These are phyloP conservation scores for Fregetta grallaria DNA, from an alignment of 2,113 vertebrate genomes.

Conservation along the genomic window DNA sequence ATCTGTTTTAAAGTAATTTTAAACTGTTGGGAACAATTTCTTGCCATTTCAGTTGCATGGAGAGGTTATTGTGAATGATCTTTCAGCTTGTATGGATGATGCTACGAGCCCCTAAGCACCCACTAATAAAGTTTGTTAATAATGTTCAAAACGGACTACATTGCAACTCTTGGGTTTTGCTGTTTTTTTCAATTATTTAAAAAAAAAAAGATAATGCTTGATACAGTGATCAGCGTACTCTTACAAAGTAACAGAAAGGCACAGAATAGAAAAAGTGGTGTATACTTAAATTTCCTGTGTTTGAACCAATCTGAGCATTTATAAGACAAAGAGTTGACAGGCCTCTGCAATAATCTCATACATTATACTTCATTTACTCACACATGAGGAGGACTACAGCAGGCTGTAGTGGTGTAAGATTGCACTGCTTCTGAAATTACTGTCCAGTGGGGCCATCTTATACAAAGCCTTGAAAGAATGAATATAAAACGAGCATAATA, in stretches of 20 bases:
- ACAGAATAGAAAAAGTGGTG: neutral
- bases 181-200: neutral
- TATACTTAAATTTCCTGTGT: neutral
- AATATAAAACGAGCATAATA: slow-evolving; percentile 85
- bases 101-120: accelerated
- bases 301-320: neutral
- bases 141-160: neutral
- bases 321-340: slow-evolving; percentile 11
- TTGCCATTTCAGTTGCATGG: neutral
- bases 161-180: neutral
- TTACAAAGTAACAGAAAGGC: neutral
- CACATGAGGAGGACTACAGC: slow-evolving; percentile 34
- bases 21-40: neutral
- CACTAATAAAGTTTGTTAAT: neutral
- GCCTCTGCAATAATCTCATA: slow-evolving; percentile 10
- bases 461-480: slow-evolving; percentile 64
- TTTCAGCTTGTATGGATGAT: neutral
- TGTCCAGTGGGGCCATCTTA: slow-evolving; percentile 32
- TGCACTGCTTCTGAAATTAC: slow-evolving; percentile 82
- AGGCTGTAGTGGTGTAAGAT: slow-evolving; percentile 62
- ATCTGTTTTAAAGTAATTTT: neutral
- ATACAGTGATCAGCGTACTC: neutral
- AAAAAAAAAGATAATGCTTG: neutral
- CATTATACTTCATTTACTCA: slow-evolving; percentile 60
- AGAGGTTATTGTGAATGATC: neutral